Evolutionary conservation across 2,113 vertebrate species (phyloP).

Genomic region (Carassius gibelio): DNA sequence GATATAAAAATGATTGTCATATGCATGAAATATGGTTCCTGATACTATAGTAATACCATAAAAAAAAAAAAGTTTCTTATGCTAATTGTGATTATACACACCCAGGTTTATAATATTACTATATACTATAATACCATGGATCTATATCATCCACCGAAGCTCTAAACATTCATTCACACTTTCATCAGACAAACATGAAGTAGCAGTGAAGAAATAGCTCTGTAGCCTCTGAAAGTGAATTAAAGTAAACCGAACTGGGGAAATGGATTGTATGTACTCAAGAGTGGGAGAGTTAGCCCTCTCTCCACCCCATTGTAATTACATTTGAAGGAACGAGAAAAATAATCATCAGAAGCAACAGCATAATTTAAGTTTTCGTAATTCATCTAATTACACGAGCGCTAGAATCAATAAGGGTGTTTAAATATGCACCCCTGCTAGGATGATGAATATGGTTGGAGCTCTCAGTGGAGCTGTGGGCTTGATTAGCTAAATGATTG

Average conservation of each 20-base stretch:
- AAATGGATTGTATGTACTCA: not conserved
- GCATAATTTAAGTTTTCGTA: conserved; percentile 63
- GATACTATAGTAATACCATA: not conserved
- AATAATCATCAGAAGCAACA: conserved; percentile 42
- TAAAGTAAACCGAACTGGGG: conserved; percentile 2
- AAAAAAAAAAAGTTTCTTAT: not conserved
- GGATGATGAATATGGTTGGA: conserved; percentile 62
- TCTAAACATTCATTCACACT: not conserved
- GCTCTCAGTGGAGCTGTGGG: conserved; percentile 58
- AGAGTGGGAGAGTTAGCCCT: conserved; percentile 23
- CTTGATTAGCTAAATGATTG: conserved; percentile 66
- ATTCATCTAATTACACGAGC: conserved; percentile 59
- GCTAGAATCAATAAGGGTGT: conserved; percentile 61
- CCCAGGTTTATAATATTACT: not conserved
- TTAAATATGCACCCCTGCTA: conserved; percentile 63
- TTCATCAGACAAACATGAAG: conserved; percentile 10
- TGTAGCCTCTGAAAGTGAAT: conserved; percentile 35
- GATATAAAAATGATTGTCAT: not conserved
- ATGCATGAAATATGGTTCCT: not conserved
- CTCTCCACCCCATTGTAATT: conserved; percentile 43
- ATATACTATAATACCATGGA: not conserved
- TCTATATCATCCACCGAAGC: not conserved
- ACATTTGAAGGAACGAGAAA: conserved; percentile 28
- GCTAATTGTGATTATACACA: not conserved
- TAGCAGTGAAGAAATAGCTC: not conserved